A percentile compares a stretch with the other conserved stretches of the same genome.
phyloP scores from a whole-genome alignment of 2,888 invertebrate species.

The Myathropa florea region DNA sequence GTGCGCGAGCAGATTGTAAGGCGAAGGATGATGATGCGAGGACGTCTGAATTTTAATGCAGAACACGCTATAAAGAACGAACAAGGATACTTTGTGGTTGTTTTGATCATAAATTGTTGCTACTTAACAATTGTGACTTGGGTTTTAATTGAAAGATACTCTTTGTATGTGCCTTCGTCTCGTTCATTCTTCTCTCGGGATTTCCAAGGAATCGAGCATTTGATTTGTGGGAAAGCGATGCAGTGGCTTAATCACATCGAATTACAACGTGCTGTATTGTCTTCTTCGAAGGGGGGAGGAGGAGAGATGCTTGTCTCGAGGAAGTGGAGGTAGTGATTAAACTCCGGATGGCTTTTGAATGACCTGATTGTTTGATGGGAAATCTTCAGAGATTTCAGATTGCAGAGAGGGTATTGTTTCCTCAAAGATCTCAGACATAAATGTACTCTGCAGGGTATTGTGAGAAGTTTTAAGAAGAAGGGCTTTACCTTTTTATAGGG shows the following conservation, averaged over 20 bases:
- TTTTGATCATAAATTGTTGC: conserved; percentile 54
- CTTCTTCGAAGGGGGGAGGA: background rate
- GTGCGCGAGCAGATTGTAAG: conserved; percentile 14
- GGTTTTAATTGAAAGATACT: conserved; percentile 44
- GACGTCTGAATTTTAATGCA: conserved; percentile 59
- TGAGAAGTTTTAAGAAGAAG: no score
- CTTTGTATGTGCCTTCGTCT: background rate
- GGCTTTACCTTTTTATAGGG: no score
- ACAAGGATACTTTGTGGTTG: conserved; percentile 60
- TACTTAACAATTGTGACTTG: conserved; percentile 36
- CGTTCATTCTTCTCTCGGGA: background rate
- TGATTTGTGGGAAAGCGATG: background rate
- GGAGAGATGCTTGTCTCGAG: no score
- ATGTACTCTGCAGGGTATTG: no score
- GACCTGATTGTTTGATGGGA: no score
- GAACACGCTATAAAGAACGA: conserved; percentile 35
- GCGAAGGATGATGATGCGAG: conserved; percentile 44
- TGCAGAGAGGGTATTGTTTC: no score
- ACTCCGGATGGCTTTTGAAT: no score
- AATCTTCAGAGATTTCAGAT: no score
- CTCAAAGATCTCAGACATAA: no score
- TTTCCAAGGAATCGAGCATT: background rate
- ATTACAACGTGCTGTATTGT: background rate
- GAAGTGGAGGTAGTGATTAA: no score
- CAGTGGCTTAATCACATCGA: background rate